phyloP scores from a whole-genome alignment of 1,140 invertebrate genomes.

The Protaetia brevitarsis region DNA sequence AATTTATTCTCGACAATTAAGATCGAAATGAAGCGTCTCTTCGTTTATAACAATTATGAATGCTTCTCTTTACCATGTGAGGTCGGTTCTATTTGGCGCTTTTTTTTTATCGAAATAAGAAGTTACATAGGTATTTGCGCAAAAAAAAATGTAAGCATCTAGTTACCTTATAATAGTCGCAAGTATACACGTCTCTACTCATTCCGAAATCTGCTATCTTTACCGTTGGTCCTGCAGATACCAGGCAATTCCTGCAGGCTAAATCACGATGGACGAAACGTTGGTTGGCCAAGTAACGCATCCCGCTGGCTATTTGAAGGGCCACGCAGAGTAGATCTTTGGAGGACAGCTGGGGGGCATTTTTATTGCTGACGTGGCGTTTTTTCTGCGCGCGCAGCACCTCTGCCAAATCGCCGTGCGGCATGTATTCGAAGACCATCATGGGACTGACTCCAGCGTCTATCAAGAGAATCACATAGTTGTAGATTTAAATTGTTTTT shows the following conservation, averaged over 20 bases:
- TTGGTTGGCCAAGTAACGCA: conserved; percentile 83
- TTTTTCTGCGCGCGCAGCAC: conserved; percentile 68
- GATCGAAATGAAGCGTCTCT: too few species aligned
- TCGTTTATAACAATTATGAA: too few species aligned
- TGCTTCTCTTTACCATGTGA: too few species aligned
- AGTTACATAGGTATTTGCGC: too few species aligned
- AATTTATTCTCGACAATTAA: too few species aligned
- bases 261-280: conserved; percentile 90
- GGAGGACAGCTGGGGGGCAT: conserved; percentile 48
- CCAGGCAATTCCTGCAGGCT: conserved; percentile 87
- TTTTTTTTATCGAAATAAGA: too few species aligned
- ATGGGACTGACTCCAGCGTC: conserved; percentile 72
- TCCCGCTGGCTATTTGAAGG: conserved; percentile 76
- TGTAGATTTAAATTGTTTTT: too few species aligned
- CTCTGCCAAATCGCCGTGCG: conserved; percentile 81
- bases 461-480: conserved; percentile 38
- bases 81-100: too few species aligned
- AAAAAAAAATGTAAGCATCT: background rate
- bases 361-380: conserved; percentile 30
- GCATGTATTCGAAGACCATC: conserved; percentile 95
- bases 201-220: conserved; percentile 93
- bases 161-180: conserved; percentile 85
- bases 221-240: conserved; percentile 72
- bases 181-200: conserved; percentile 86
- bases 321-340: conserved; percentile 64